Conservation (phyloP, 2,113 vertebrate species). For the Clarias macrocephalus region DNA sequence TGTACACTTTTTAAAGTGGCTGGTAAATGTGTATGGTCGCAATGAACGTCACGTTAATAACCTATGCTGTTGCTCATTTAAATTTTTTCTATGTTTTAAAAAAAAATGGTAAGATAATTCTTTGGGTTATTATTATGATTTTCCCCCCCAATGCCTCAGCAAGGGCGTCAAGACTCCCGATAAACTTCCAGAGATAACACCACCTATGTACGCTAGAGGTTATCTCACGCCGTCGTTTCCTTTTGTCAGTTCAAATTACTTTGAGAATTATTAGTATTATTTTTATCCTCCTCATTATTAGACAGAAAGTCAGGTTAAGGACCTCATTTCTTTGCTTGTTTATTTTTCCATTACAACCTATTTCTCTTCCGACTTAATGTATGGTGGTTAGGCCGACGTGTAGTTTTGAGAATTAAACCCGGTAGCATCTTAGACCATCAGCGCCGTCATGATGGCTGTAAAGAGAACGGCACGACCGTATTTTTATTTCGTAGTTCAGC, state of each 20-base stretch:
- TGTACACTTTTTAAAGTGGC: background rate
- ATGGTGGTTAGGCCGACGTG: background rate
- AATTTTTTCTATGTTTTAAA: constrained; percentile 4
- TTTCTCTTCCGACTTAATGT: background rate
- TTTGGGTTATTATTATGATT: background rate
- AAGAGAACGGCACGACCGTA: background rate
- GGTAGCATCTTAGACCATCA: background rate
- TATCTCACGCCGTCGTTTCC: constrained; percentile 22
- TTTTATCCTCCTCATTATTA: constrained; percentile 9
- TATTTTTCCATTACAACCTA: constrained; percentile 18
- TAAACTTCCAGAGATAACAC: background rate
- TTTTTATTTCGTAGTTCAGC: background rate
- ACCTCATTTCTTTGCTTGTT: background rate
- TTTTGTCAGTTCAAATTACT: constrained; percentile 30
- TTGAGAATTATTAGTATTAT: background rate
- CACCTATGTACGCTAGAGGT: constrained; percentile 12
- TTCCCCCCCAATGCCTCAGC: background rate
- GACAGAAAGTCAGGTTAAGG: constrained; percentile 23
- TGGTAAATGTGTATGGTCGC: background rate
- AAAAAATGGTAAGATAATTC: constrained; percentile 18
- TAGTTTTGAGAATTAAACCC: background rate
- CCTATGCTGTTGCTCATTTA: background rate
- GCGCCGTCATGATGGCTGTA: background rate
- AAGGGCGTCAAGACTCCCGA: background rate
- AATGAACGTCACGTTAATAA: constrained; percentile 52